These are phyloP conservation scores for Lichenostomus cassidix DNA, from an alignment of 2,113 vertebrate genomes.

Conservation along the genomic window DNA sequence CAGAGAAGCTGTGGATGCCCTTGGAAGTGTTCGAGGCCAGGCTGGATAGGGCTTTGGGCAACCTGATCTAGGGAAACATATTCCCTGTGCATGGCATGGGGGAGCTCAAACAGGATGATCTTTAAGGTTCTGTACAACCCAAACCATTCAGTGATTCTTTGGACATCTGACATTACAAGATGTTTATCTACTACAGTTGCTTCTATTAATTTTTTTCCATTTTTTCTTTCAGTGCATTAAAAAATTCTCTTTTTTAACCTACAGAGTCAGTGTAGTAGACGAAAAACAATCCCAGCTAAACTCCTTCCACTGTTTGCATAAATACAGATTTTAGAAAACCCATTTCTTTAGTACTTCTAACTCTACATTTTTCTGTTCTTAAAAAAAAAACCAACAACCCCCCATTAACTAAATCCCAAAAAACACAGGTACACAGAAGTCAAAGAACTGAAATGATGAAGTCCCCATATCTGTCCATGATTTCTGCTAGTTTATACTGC, in stretches of 20 bases:
- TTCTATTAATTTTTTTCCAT: not conserved
- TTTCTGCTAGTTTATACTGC: not conserved
- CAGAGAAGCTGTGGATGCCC: not conserved
- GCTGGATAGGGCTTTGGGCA: not conserved
- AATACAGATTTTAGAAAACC: not conserved
- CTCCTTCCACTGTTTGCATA: not conserved
- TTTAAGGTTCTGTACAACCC: not conserved
- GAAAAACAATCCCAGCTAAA: not conserved
- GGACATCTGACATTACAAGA: not conserved
- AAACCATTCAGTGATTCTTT: not conserved
- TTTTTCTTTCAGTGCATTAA: not conserved
- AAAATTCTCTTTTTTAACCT: not conserved
- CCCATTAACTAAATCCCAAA: not conserved
- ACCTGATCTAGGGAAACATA: too few relatives aligned
- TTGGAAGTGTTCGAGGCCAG: not conserved
- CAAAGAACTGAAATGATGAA: not conserved
- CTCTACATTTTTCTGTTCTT: not conserved
- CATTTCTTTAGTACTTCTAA: not conserved
- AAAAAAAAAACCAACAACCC: not conserved
- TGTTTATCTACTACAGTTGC: not conserved
- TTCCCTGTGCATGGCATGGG: accelerated
- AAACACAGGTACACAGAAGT: not conserved
- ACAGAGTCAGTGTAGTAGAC: not conserved
- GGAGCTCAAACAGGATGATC: not conserved
- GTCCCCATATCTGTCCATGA: not conserved